phyloP scores from a whole-genome alignment of 1,140 invertebrate species.

The Phocides pigmalion region DNA sequence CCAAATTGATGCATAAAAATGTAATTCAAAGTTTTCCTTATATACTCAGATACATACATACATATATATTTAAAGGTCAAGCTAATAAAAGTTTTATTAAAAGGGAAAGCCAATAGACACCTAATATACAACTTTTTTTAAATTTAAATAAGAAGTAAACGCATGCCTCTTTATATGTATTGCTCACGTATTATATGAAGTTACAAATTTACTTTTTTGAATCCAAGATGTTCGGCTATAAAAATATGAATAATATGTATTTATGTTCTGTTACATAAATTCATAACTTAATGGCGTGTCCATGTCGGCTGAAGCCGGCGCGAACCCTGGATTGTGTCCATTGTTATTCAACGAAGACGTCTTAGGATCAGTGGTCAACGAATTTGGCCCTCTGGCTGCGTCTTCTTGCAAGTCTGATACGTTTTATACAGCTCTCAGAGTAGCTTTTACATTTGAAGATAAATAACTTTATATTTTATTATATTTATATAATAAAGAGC shows the following conservation, averaged over 20 bases:
- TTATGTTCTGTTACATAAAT: slow-evolving; percentile 65
- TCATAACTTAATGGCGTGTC: slow-evolving; percentile 72
- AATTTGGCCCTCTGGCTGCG: slow-evolving; percentile 45
- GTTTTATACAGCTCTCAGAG: background rate
- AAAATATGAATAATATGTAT: slow-evolving; percentile 23
- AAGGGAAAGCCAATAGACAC: no score
- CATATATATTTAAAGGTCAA: no score
- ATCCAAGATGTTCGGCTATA: background rate
- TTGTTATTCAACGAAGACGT: slow-evolving; percentile 71
- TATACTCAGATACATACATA: no score
- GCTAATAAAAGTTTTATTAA: no score
- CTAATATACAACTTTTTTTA: no score
- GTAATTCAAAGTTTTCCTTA: no score
- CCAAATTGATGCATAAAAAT: no score
- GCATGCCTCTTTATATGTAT: no score
- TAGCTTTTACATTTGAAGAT: background rate
- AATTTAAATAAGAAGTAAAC: no score
- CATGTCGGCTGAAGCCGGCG: slow-evolving; percentile 53
- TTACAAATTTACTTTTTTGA: background rate
- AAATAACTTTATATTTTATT: background rate
- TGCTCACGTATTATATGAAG: background rate
- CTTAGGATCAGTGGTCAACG: slow-evolving; percentile 53
- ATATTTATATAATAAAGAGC: no score
- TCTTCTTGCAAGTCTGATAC: slow-evolving; percentile 45
- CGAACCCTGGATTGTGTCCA: slow-evolving; percentile 54